Evolutionary conservation across 1,140 invertebrate genomes (phyloP), one percentile per base, ranked within the genome.

Genomic region (Bombus superbus): DNA sequence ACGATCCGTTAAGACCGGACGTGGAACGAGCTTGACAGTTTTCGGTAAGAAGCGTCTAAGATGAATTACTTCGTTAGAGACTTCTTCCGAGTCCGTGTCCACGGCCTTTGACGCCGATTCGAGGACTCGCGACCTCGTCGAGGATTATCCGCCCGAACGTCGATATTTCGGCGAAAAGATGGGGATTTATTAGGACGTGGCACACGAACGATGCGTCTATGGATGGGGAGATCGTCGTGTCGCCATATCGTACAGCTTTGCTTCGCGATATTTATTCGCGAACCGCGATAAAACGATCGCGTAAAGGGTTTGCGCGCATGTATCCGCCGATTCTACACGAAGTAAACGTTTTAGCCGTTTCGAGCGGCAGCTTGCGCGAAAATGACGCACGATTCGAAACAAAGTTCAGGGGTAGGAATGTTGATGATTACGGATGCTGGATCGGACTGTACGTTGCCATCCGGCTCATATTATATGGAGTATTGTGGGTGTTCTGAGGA

Each of bases 391-490:
- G 38, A 66, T n/a, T 69, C 28, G 35, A 22, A 69, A 47, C n/a
- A 1, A 44, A 44, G 32, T 66, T 42, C 28, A 35, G 10, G 22
- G n/a, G 8, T 42, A 11, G 28, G 15, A 8, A 22, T n/a, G 38
- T 25, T 18, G 81, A 77, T 83, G 66, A 83, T 86, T 86, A 88
- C 84, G 89, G 85, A 89, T 84, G 82, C 81, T 42, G 66, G 22
- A 38, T 1, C 28, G 44, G 57, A 83, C 72, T 59, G 53, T 72
- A 64, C 57, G 15, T 35, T 77, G 78, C 69, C 89, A 85, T 76
- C 62, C 69, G 69, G 57, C 72, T 91, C 87, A 86, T 91, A 92
- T 93, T 93, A 93, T 92, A 93, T 79, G 89, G 83, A 88, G 91
- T 84, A 91, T 93, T 91, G 93, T 91, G 90, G 88, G 83, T 79